Evolutionary conservation across 2,113 vertebrate species (phyloP).

Genomic region (Probosciger aterrimus): DNA sequence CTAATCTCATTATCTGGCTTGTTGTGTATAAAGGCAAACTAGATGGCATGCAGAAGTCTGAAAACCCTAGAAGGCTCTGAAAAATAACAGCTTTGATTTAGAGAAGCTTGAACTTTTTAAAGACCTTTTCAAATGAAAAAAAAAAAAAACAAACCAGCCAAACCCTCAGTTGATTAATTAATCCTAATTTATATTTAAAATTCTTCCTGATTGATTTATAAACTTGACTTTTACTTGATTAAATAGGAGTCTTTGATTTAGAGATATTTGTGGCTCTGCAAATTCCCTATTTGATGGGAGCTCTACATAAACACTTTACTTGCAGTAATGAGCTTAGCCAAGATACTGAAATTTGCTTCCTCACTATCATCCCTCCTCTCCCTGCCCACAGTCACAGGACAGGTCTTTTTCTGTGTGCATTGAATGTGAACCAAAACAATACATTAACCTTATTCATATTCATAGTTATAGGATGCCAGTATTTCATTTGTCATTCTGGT

Average conservation of each 20-base stretch:
- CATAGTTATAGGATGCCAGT: fast-evolving
- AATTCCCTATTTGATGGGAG: neutral
- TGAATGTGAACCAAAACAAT: neutral
- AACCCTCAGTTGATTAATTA: conserved; percentile 43
- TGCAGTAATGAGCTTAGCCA: neutral
- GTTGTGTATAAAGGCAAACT: neutral
- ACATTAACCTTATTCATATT: neutral
- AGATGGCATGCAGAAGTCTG: neutral
- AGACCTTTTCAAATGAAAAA: neutral
- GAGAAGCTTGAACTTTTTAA: neutral
- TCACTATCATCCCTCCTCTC: neutral
- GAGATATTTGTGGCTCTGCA: conserved; percentile 50
- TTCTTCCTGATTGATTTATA: conserved; percentile 38
- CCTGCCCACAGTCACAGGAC: neutral
- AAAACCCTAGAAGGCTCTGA: neutral
- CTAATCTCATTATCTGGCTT: neutral
- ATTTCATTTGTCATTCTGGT: neutral
- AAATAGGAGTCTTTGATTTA: conserved; percentile 43
- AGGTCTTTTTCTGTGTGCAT: neutral
- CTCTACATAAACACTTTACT: neutral
- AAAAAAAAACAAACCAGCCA: neutral
- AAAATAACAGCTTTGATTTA: neutral
- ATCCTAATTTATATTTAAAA: conserved; percentile 56
- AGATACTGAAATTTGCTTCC: neutral
- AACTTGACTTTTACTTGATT: conserved; percentile 56